phyloP scores from a whole-genome alignment of 1,140 invertebrate species.

The Ctenoplectra terminalis region DNA sequence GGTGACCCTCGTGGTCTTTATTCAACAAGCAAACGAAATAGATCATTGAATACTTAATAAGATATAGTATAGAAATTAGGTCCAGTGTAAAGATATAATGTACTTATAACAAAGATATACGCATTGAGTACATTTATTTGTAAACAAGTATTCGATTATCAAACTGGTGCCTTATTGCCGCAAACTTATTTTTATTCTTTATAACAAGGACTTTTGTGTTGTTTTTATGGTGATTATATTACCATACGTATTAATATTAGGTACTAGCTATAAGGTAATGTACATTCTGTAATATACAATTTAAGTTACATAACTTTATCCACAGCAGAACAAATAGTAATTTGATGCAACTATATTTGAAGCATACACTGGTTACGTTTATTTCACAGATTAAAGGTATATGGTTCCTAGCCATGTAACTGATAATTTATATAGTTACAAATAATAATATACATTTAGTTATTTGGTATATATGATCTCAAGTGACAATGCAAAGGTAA shows the following conservation, averaged over 20 bases:
- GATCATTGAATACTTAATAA: constrained; percentile 1
- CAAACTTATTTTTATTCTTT: constrained; percentile 26
- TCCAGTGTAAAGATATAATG: neutral
- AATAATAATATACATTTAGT: constrained; percentile 31
- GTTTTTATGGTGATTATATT: neutral
- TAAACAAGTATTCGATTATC: constrained; percentile 29
- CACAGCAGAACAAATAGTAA: neutral
- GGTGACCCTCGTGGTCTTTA: constrained; percentile 78
- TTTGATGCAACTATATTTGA: constrained; percentile 5
- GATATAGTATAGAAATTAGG: neutral
- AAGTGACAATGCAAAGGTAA: neutral
- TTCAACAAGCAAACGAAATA: constrained; percentile 68
- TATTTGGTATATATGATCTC: constrained; percentile 17
- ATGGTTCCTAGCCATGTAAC: constrained; percentile 57
- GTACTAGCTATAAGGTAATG: constrained; percentile 13
- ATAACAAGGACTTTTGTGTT: constrained; percentile 5
- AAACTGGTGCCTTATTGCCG: constrained; percentile 49
- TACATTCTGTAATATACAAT: constrained; percentile 53
- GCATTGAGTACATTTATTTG: constrained; percentile 21
- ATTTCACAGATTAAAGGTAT: constrained; percentile 10
- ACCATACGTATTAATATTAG: constrained; percentile 9
- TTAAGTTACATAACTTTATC: constrained; percentile 44
- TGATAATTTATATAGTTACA: constrained; percentile 50
- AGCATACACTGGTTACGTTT: constrained; percentile 4
- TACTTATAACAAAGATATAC: neutral